Percentiles rank a stretch among this genome's conserved stretches.
These are phyloP conservation scores for Drosophila bipectinata DNA, from an alignment of 1,140 invertebrate species.

Conservation along the genomic window DNA sequence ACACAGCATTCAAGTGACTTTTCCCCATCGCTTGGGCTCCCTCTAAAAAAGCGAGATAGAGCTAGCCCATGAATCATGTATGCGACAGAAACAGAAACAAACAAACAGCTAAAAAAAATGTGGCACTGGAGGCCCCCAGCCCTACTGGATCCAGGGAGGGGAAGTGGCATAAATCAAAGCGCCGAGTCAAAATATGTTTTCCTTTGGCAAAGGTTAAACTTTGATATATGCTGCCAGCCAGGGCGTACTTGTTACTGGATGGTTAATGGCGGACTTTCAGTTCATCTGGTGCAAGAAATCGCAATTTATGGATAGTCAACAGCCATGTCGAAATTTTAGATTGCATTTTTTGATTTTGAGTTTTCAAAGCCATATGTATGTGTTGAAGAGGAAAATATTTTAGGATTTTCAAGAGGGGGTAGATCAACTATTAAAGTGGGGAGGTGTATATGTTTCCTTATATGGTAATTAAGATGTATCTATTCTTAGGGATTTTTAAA, in stretches of 20 bases:
- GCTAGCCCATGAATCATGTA: slow-evolving; percentile 72
- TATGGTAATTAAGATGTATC: no score
- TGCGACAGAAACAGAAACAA: slow-evolving; percentile 63
- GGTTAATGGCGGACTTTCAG: slow-evolving; percentile 29
- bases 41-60: slow-evolving; percentile 31
- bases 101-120: not conserved
- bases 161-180: slow-evolving; percentile 73
- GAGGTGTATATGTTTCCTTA: no score
- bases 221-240: slow-evolving; percentile 29
- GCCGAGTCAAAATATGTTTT: slow-evolving; percentile 77
- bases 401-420: no score
- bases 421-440: no score
- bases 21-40: slow-evolving; percentile 13
- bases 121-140: not conserved
- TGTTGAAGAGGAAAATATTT: not conserved
- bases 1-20: slow-evolving; percentile 74
- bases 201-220: slow-evolving; percentile 48
- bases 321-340: not conserved
- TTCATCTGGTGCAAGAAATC: slow-evolving; percentile 1
- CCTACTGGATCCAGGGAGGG: not conserved
- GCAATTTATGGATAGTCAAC: not conserved
- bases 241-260: slow-evolving; percentile 37
- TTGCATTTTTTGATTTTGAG: not conserved
- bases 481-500: no score
- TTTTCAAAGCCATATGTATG: not conserved